These are phyloP conservation scores for Malaclemys terrapin DNA, from an alignment of 2,113 vertebrate genomes.

Conservation along the genomic window DNA sequence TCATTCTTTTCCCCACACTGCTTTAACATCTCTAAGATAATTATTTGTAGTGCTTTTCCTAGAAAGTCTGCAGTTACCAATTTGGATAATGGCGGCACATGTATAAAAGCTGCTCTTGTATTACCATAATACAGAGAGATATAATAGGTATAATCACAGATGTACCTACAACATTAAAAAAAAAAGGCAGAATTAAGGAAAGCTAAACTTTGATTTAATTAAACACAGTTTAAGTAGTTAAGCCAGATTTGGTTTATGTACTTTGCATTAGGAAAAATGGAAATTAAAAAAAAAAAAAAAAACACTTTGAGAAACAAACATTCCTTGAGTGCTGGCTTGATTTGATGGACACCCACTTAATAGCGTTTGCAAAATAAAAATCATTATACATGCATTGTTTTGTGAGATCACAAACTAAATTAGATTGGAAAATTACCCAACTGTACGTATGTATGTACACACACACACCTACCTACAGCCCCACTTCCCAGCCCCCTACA, in stretches of 20 bases:
- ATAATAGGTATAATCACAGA: conserved; percentile 90
- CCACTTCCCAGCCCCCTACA: neutral
- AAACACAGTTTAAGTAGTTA: conserved; percentile 34
- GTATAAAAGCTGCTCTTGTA: conserved; percentile 82
- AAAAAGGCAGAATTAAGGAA: conserved; percentile 12
- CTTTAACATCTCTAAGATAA: conserved; percentile 82
- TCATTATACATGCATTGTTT: neutral
- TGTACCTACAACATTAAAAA: conserved; percentile 73
- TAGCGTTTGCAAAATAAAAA: conserved; percentile 1
- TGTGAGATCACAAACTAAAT: neutral
- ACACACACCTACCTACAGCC: neutral
- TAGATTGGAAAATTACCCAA: neutral
- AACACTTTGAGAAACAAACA: conserved; percentile 37
- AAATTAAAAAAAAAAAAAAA: conserved; percentile 23
- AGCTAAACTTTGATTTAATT: conserved; percentile 13
- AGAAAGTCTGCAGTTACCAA: conserved; percentile 71
- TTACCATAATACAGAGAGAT: conserved; percentile 80
- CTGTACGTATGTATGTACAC: neutral
- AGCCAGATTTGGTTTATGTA: conserved; percentile 37
- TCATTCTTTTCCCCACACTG: conserved; percentile 34
- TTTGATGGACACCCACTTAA: conserved; percentile 46
- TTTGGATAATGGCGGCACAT: conserved; percentile 78
- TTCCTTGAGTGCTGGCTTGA: conserved; percentile 52
- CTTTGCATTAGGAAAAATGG: conserved; percentile 39
- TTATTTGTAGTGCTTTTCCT: conserved; percentile 78